Evolutionary conservation across 2,888 invertebrate genomes (phyloP).

Genomic region (Pheosia gnoma): DNA sequence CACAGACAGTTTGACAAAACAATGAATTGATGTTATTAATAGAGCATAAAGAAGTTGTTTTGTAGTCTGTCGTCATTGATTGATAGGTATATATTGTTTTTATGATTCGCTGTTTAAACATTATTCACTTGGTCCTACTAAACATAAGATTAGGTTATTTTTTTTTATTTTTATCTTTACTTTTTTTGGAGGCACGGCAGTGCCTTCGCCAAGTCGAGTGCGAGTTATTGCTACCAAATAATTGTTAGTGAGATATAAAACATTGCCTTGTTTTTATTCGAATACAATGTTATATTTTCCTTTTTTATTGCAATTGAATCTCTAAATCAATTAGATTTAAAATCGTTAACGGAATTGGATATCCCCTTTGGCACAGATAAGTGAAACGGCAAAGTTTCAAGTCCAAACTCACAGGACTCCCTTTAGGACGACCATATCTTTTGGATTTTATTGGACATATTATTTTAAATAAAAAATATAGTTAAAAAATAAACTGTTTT

Average conservation of each 20-base stretch:
- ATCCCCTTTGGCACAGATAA: slow-evolving; percentile 45
- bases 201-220: no score
- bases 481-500: no score
- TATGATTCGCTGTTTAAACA: not conserved
- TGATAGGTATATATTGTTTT: not conserved
- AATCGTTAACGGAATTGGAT: slow-evolving; percentile 39
- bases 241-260: no score
- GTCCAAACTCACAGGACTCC: slow-evolving; percentile 28
- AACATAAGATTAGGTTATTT: no score
- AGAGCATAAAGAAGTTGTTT: not conserved
- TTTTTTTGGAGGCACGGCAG: no score
- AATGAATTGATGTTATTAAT: not conserved
- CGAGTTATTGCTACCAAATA: no score
- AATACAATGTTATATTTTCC: not conserved
- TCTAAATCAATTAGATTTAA: slow-evolving; percentile 41
- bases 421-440: slow-evolving; percentile 13
- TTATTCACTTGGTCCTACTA: no score
- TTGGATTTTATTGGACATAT: slow-evolving; percentile 4
- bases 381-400: slow-evolving; percentile 45
- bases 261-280: not conserved
- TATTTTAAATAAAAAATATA: not conserved
- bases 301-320: slow-evolving; percentile 7
- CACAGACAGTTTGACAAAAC: not conserved
- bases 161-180: no score
- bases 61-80: not conserved